Base-by-base conservation (phyloP, 2,797 vertebrate species). In the Coregonus sp. region DNA sequence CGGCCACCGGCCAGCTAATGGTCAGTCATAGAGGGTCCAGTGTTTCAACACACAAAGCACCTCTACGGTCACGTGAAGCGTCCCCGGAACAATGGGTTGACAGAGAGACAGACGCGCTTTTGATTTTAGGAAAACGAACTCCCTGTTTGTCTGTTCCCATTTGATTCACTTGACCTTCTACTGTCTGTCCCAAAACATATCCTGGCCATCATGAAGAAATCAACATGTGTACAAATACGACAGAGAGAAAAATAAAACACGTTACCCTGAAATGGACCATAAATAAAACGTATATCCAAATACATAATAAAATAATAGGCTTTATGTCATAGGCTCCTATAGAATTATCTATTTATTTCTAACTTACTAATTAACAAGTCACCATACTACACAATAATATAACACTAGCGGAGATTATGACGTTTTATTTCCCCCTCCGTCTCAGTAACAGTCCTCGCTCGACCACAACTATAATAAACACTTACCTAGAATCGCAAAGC, bases 401-500 rank as follows among this genome's bases (percentile, higher is more conserved):
- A 47, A 47, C 11, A 47, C 40, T 3, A 47, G 9, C 37, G 20
- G 63, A 37, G 16, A 61, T 66, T 11, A 54, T 82, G 72, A 76
- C 78, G 78, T 76, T 25, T 65, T 63, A 73, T 25, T n/a, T 5
- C 40, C 25, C 6, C 6, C 12, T 3, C n/a, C 35, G 78, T 4
- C 40, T 47, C 40, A 47, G 5, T 12, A 9, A 12, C 1, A 2
- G 16, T 0, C 12, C 25, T 3, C 40, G 9, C 11, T 3, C 40
- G 9, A 47, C 1, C 12, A 56, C 25, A 9, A 47, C 72, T 47
- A 47, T 47, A 51, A 80, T 50, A 78, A 74, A 85, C 70, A 91
- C 93, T 94, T 80, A 95, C 94, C 94, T 4, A 90, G 69, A 54
- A 86, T 20, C 9, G 86, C 76, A 3, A 80, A 65, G 51, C 84